Evolutionary conservation across 2,888 invertebrate species (phyloP).

Genomic region (Flexamia atlantica): DNA sequence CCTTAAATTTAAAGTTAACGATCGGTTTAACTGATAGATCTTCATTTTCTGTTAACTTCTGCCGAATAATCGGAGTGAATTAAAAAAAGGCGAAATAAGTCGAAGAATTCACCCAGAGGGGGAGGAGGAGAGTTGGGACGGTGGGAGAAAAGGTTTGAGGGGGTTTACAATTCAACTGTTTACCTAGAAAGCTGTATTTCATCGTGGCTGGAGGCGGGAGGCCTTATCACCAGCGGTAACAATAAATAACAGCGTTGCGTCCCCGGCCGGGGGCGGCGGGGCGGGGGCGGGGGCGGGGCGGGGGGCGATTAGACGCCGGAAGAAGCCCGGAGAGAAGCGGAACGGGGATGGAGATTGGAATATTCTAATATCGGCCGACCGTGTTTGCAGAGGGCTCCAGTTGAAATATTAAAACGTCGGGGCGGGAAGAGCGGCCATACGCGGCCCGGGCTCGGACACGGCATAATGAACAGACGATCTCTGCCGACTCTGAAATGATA

Average conservation of each 20-base stretch:
- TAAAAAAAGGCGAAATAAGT: constrained; percentile 1
- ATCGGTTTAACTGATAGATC: too few relatives aligned
- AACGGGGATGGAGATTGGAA: constrained; percentile 69
- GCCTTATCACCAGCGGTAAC: constrained; percentile 39
- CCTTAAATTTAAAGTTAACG: too few relatives aligned
- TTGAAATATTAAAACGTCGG: constrained; percentile 71
- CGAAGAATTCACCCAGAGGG: not conserved
- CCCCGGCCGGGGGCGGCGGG: not conserved
- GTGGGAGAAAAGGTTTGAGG: not conserved
- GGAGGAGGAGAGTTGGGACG: not conserved
- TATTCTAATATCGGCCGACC: constrained; percentile 71
- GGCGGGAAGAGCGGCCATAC: constrained; percentile 59
- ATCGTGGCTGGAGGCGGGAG: constrained; percentile 4
- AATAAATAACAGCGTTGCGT: constrained; percentile 73
- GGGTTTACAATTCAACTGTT: constrained; percentile 35
- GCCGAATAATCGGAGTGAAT: not conserved
- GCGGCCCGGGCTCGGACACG: constrained; percentile 31
- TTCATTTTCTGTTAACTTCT: too few relatives aligned
- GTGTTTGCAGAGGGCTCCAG: constrained; percentile 71
- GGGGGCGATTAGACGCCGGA: constrained; percentile 42
- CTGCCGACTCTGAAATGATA: not conserved
- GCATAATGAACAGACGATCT: constrained; percentile 64
- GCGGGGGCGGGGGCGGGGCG: not conserved
- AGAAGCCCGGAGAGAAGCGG: constrained; percentile 49
- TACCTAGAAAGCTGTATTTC: constrained; percentile 22